Percentiles rank a stretch among this genome's conserved stretches.
Conservation (phyloP, 2,797 vertebrate species). For the Florisuga fusca region DNA sequence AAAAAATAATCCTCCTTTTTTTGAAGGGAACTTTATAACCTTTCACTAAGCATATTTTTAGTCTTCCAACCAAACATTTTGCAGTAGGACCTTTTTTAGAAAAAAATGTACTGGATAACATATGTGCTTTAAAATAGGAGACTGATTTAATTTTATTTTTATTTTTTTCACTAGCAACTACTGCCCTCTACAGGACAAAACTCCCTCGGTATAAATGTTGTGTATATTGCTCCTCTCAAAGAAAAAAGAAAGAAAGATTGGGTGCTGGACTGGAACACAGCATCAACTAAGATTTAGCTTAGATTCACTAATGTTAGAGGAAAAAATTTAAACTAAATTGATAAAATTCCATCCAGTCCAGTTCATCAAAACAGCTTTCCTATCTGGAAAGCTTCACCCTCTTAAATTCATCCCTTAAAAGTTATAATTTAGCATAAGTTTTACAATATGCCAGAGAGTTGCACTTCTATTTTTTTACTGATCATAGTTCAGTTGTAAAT, state of each 20-base stretch:
- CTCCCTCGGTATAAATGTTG: background rate
- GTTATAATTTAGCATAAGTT: background rate
- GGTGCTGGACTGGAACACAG: accelerated
- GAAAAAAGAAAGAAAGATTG: background rate
- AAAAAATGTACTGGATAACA: background rate
- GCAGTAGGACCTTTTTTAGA: background rate
- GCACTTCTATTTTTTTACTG: background rate
- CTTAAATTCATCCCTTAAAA: background rate
- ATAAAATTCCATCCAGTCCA: background rate
- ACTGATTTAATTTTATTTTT: background rate
- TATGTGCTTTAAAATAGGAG: background rate
- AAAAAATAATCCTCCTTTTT: background rate
- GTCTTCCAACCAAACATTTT: background rate
- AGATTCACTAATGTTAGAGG: background rate
- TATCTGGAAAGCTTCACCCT: background rate
- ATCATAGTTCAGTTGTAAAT: background rate
- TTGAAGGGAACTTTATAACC: background rate
- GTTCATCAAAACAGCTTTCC: background rate
- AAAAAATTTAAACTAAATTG: no score
- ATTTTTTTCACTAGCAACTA: constrained; percentile 17
- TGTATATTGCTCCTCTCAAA: background rate
- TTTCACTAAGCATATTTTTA: background rate
- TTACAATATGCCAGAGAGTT: background rate
- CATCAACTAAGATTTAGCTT: background rate
- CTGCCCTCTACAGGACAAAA: background rate